phyloP scores from a whole-genome alignment of 64 coral and sea anemone species.

The Montipora efflorescens region DNA sequence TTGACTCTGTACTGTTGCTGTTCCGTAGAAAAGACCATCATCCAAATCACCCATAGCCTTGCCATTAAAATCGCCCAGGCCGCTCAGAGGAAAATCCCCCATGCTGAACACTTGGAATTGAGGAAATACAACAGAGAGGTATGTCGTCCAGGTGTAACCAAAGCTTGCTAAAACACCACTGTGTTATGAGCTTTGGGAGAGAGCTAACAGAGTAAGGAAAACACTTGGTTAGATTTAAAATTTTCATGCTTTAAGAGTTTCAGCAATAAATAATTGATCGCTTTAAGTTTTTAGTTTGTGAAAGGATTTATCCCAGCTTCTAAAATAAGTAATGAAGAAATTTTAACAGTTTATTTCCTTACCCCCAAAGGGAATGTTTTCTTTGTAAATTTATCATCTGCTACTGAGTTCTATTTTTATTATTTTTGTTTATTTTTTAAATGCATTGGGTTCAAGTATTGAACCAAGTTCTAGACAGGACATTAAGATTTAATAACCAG shows the following conservation, averaged over 20 bases:
- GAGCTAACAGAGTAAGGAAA: conserved; percentile 84
- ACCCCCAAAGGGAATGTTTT: background rate
- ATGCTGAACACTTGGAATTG: conserved; percentile 56
- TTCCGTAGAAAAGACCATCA: conserved; percentile 92
- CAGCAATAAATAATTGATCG: conserved; percentile 84
- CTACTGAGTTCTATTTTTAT: background rate
- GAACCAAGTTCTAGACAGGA: conserved; percentile 27
- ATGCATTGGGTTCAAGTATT: conserved; percentile 31
- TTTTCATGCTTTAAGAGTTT: conserved; percentile 68
- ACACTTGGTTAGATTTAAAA: conserved; percentile 85
- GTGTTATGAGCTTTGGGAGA: conserved; percentile 77
- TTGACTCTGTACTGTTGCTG: conserved; percentile 81
- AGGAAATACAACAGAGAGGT: conserved; percentile 61
- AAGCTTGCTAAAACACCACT: conserved; percentile 81
- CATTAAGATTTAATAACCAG: conserved; percentile 55
- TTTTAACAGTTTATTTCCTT: conserved; percentile 7
- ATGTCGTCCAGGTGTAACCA: conserved; percentile 54
- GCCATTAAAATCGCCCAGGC: conserved; percentile 78
- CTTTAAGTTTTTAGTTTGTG: conserved; percentile 63
- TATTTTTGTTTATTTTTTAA: conserved; percentile 19
- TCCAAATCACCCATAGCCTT: conserved; percentile 88
- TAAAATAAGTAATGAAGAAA: background rate
- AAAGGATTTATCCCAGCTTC: background rate
- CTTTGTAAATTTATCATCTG: background rate
- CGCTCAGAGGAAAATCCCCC: conserved; percentile 86